Base-by-base conservation (phyloP, 2,113 vertebrate species). In the Cyanistes caeruleus region DNA sequence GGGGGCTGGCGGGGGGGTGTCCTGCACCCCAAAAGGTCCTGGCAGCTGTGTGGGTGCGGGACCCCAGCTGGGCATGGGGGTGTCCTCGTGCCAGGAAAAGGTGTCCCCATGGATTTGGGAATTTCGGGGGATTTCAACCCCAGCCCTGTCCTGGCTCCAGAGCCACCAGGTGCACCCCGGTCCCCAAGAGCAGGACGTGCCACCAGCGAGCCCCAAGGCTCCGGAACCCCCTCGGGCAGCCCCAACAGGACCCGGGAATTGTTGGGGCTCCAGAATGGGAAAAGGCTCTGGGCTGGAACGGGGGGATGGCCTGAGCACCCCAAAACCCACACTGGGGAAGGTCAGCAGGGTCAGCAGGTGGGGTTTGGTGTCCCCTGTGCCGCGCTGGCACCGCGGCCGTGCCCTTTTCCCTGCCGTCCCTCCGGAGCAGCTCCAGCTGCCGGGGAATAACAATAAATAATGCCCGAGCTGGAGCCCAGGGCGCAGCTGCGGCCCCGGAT, bases 391-490 rank as follows among this genome's bases (percentile, higher is more conserved):
- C 49, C 0, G 2, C 0, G 1, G 39, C 69, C 41, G 33, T 67
- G 39, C 23, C 72, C 52, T 60, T 46, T 69, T 86, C 72, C 65
- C 22, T 2, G 25, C 43, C 13, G 6, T 58, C 58, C 51, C 51
- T 13, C 4, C 18, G 20, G 27, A 14, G 74, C 82, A 15, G 85
- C 60, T 60, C 48, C 78, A 65, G 48, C 83, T 96, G 92, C 84
- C 1, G 4, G 62, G 22, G 24, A 44, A 49, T 24, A 63, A 88
- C 94, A 93, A 83, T 93, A 88, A 95, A 88, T 93, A 92, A 93
- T 33, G 28, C 76, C 53, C 49, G 5, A 13, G 18, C n/a, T 4
- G 22, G 18, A 4, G 41, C 55, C 7, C 11, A 31, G 89, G 85
- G 74, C 8, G 60, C 94, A 90, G 93, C 90, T 95, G 94, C 8